A percentile compares a stretch with the other conserved stretches of the same genome.
These are phyloP conservation scores for Monopterus albus DNA, from an alignment of 2,113 vertebrate species.

Conservation along the genomic window DNA sequence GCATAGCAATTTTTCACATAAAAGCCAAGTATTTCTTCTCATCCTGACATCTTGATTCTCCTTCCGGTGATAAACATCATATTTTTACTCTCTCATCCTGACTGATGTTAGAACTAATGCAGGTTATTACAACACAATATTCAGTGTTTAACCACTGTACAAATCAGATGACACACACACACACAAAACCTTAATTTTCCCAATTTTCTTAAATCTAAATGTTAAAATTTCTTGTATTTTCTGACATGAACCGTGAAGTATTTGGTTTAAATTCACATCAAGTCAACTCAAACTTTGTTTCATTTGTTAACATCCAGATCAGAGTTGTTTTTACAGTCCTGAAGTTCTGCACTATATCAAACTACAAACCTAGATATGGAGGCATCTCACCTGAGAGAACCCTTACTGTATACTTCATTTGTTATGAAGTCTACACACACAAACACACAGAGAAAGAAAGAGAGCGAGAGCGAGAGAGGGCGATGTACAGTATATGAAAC, in stretches of 20 bases:
- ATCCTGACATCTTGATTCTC: not conserved
- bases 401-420: not conserved
- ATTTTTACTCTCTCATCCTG: constrained; percentile 5
- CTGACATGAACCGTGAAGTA: not conserved
- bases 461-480: too few relatives aligned
- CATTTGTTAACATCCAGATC: not conserved
- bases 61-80: too few relatives aligned
- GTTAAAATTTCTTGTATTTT: not conserved
- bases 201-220: not conserved
- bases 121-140: not conserved
- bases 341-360: not conserved
- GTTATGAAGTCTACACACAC: not conserved
- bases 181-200: not conserved
- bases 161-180: constrained; percentile 4
- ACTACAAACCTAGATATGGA: not conserved
- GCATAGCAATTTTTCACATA: too few relatives aligned
- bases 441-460: not conserved
- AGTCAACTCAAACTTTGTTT: too few relatives aligned
- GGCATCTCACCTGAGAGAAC: constrained; percentile 3
- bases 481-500: not conserved
- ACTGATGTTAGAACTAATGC: constrained; percentile 12
- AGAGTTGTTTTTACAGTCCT: not conserved
- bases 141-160: constrained; percentile 11
- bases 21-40: too few relatives aligned
- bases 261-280: not conserved